Percentiles rank a stretch among this genome's conserved stretches.
phyloP scores from a whole-genome alignment of 2,888 invertebrate species.

The Sphaeridia pumilis region DNA sequence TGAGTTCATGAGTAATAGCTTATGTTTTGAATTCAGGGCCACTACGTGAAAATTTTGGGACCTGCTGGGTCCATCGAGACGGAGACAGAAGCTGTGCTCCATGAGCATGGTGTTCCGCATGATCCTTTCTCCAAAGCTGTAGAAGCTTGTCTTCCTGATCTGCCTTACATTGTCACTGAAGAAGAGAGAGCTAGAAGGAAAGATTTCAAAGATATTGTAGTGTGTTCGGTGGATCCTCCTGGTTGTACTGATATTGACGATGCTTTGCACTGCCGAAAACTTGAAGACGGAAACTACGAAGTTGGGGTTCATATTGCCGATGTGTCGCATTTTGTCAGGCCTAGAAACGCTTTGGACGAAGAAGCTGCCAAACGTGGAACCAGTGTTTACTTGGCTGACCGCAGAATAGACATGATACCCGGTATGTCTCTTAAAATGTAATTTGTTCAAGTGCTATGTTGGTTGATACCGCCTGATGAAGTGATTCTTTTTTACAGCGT shows the following conservation, averaged over 20 bases:
- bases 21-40: too few relatives aligned
- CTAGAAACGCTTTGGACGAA: constrained; percentile 78
- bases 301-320: constrained; percentile 98
- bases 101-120: constrained; percentile 96
- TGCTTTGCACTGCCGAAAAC: constrained; percentile 74
- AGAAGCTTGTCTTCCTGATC: constrained; percentile 72
- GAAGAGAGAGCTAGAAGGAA: constrained; percentile 63
- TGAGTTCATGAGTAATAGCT: too few relatives aligned
- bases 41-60: constrained; percentile 88
- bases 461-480: too few relatives aligned
- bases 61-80: constrained; percentile 85
- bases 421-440: too few relatives aligned
- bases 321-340: constrained; percentile 92
- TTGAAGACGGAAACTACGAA: constrained; percentile 62
- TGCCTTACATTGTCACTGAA: constrained; percentile 79
- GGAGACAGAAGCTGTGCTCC: constrained; percentile 88
- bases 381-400: constrained; percentile 91
- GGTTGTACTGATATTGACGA: constrained; percentile 99
- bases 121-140: constrained; percentile 90
- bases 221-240: constrained; percentile 95
- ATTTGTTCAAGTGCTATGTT: too few relatives aligned
- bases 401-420: constrained; percentile 77
- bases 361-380: constrained; percentile 91
- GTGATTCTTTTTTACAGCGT: constrained; percentile 20
- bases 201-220: constrained; percentile 69